Percentiles rank a stretch among this genome's conserved stretches.
Conservation (phyloP, 2,888 invertebrate species). For the Epinotia bilunana region DNA sequence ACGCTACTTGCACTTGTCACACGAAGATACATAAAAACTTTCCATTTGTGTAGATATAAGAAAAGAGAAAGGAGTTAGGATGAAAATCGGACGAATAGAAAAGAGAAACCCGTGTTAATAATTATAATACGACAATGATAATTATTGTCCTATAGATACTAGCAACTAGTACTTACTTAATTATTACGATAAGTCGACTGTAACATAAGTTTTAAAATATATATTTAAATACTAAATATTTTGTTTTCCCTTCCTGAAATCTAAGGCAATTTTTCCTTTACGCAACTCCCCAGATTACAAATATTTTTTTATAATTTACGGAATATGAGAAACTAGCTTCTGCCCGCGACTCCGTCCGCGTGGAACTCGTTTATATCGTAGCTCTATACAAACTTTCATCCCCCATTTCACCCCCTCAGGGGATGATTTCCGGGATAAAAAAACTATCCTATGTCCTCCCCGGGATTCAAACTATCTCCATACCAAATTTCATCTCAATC, state of each 20-base stretch:
- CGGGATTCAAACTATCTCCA: too few species aligned
- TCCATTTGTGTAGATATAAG: constrained; percentile 51
- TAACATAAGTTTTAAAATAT: neutral
- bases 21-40: constrained; percentile 68
- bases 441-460: too few species aligned
- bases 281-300: neutral
- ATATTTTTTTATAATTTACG: neutral
- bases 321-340: too few species aligned
- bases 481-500: too few species aligned
- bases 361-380: too few species aligned
- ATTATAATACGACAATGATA: neutral
- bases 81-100: neutral
- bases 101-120: neutral
- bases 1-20: constrained; percentile 89
- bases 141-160: neutral
- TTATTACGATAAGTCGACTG: neutral
- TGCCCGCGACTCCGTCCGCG: too few species aligned
- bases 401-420: too few species aligned
- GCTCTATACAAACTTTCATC: too few species aligned
- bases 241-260: neutral
- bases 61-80: neutral
- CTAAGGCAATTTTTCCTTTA: neutral
- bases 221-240: neutral
- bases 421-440: too few species aligned
- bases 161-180: neutral